A percentile compares a stretch with the other conserved stretches of the same genome.
Evolutionary conservation across 2,113 vertebrate species (phyloP).

Genomic region (Saguinus imperator): DNA sequence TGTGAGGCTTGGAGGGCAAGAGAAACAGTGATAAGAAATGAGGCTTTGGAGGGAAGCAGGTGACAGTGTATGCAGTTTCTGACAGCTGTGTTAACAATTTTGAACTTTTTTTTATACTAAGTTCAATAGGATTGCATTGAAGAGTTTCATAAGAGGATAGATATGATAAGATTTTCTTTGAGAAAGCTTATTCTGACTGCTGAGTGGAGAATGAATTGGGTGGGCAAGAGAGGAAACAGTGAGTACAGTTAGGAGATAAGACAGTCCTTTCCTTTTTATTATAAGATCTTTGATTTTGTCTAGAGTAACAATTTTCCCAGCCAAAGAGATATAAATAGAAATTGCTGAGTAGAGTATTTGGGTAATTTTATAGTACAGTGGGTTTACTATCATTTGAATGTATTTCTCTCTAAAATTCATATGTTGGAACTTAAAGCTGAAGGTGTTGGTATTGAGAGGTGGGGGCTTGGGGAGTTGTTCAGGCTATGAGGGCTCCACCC

Average conservation of each 20-base stretch:
- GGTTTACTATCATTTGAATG: neutral
- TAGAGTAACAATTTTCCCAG: neutral
- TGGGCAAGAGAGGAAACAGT: neutral
- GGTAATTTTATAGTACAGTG: neutral
- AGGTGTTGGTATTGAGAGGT: neutral
- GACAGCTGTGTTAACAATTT: neutral
- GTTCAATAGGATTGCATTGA: neutral
- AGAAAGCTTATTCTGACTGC: neutral
- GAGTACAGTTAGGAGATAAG: neutral
- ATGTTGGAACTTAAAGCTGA: neutral
- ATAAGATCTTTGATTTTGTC: neutral
- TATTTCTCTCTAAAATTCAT: neutral
- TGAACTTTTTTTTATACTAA: neutral
- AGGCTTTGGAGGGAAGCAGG: neutral
- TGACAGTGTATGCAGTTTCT: neutral
- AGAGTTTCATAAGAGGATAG: neutral
- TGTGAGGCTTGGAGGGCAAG: neutral
- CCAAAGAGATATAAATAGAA: neutral
- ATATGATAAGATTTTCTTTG: neutral
- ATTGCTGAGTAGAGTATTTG: neutral
- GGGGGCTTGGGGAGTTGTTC: neutral
- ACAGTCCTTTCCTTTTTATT: neutral
- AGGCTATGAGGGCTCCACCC: neutral
- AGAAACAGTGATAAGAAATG: neutral
- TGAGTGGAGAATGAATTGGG: neutral